Base-by-base conservation (phyloP, 2,113 vertebrate species). In the Notothenia coriiceps region DNA sequence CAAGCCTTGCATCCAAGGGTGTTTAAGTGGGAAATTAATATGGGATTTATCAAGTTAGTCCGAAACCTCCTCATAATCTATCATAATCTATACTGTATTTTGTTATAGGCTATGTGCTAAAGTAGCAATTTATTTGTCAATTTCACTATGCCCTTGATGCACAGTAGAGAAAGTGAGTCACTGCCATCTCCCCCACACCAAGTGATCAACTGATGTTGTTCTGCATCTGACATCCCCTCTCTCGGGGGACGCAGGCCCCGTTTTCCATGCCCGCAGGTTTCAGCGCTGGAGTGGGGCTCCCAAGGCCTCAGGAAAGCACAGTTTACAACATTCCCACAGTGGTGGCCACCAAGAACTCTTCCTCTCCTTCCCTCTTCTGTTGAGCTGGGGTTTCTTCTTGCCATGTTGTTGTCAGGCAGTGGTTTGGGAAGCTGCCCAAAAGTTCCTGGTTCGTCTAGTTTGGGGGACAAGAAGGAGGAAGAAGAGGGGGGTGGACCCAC, bases 311-410 rank as follows among this genome's bases (percentile, higher is more conserved):
- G 87, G 91, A 95, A 94, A 95, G 83, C 74, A 84, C 82, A 94
- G 93, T 92, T 94, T 86, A 89, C 86, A 88, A 91, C 83, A 91
- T 95, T 95, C 94, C 94, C 95, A 95, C 93, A 95, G 92, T 93
- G 89, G 90, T 91, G 79, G 80, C 80, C 90, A 89, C 87, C 35
- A 40, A 60, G 74, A 91, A 92, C 75, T 91, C 90, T 89, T 93
- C 87, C 90, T 89, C 75, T 78, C 86, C 70, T 84, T 68, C 76
- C 43, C 70, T 86, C 69, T 74, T 75, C 80, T 86, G 63, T 85
- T 89, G 71, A 86, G 72, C 81, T 82, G 78, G 74, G 83, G 66
- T 89, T 88, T 85, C 82, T 88, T 89, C 80, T 83, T 84, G 85
- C 78, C 85, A 74, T 88, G 87, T 83, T 91, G 84, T 90, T 93